phyloP scores from a whole-genome alignment of 2,113 vertebrate genomes.

The Dasyornis broadbenti region DNA sequence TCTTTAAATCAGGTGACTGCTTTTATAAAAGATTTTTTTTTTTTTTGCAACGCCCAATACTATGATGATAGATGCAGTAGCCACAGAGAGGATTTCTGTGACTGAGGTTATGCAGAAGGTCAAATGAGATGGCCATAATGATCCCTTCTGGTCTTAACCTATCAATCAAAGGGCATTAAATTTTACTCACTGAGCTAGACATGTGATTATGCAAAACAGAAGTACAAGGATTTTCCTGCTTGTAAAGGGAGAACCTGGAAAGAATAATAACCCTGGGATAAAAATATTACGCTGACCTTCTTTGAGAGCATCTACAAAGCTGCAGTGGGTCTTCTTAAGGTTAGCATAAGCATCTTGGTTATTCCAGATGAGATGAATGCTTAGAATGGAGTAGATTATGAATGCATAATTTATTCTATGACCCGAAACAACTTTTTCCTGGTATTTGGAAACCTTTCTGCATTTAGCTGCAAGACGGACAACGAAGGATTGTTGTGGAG shows the following conservation, averaged over 20 bases:
- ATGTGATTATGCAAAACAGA: constrained; percentile 1
- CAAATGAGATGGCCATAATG: not conserved
- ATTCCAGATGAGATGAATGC: not conserved
- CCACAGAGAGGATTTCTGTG: not conserved
- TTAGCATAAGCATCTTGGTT: not conserved
- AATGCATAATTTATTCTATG: not conserved
- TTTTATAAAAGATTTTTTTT: not conserved
- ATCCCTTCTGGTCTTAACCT: not conserved
- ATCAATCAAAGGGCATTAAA: constrained; percentile 46
- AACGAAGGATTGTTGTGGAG: not conserved
- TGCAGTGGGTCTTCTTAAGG: not conserved
- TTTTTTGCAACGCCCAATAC: not conserved
- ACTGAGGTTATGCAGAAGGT: not conserved
- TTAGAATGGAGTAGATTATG: not conserved
- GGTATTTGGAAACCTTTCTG: not conserved
- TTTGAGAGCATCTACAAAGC: not conserved
- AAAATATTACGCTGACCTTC: not conserved
- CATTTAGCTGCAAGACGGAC: not conserved
- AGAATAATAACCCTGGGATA: not conserved
- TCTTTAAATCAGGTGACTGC: not conserved
- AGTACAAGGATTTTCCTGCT: not conserved
- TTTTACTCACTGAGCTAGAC: constrained; percentile 3
- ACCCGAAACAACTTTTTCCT: not conserved
- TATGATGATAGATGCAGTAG: not conserved
- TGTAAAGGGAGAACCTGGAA: not conserved